Conservation (phyloP, 2,113 vertebrate genomes). For the Melanerpes aurifrons region DNA sequence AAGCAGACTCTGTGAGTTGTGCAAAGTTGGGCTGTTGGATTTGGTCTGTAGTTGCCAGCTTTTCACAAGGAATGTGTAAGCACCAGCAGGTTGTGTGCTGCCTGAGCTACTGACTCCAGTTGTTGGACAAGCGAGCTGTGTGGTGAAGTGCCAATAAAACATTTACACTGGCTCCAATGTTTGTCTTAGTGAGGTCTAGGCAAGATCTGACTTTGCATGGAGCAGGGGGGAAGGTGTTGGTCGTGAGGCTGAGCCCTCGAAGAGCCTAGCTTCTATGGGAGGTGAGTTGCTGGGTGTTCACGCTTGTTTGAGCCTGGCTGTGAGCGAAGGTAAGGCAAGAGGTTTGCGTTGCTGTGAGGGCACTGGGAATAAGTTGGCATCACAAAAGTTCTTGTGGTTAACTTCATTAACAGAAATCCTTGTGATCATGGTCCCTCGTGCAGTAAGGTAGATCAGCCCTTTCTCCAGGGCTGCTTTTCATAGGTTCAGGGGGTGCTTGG, state of each 20-base stretch:
- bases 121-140: background rate
- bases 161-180: background rate
- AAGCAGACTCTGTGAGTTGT: background rate
- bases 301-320: background rate
- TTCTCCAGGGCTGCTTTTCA: background rate
- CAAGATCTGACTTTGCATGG: background rate
- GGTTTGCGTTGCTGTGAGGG: background rate
- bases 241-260: background rate
- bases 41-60: background rate
- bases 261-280: background rate
- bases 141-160: conserved; percentile 4
- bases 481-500: background rate
- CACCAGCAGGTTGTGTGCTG: conserved; percentile 33
- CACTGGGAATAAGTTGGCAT: background rate
- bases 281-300: background rate
- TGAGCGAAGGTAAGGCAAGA: background rate
- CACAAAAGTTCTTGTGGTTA: background rate
- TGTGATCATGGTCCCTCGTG: rapidly evolving
- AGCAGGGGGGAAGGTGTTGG: background rate
- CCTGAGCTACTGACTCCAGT: background rate
- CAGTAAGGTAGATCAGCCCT: background rate
- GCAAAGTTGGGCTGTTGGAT: background rate
- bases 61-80: background rate
- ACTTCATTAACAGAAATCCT: background rate
- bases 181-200: background rate